Base-by-base conservation (phyloP, 1,140 invertebrate species). In the Eumeta japonica region DNA sequence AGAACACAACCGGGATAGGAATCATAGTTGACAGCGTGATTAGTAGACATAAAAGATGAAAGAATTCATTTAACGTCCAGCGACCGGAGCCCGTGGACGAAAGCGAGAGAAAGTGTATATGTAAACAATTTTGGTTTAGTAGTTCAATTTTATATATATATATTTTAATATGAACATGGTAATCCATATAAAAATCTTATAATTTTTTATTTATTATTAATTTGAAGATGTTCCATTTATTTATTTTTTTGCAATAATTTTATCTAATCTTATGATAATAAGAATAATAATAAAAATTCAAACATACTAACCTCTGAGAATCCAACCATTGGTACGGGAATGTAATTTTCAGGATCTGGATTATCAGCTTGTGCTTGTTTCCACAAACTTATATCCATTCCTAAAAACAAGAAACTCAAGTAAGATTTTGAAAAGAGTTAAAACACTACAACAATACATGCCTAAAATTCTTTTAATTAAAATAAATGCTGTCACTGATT, bases 281-380 rank as follows among this genome's bases (percentile, higher is more conserved):
- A 17, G 15, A 5, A 15, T 28, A 38, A 9, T 16, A 12, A 28
- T 9, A 35, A 41, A 33, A 13, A 10, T 36, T 27, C 28, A 19
- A 28, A 16, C 9, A 13, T 35, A 39, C 17, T 55, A 29, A 81
- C 59, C 54, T 81, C 79, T 28, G 66, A 67, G 53, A 97, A 96
- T 1, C 95, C 94, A 45, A 97, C 84, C 66, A 97, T 89, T 2
- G 94, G 91, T 2, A 94, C 88, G 0, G 94, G 94, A 52, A 97
- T 88, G 37, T 94, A 90, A 48, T 87, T 84, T 17, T 84, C 82
- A 5, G 90, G 82, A 74, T 97, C 88, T 0, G 94, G 94, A 76
- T 97, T 98, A 55, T 97, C 92, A 15, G 87, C 62, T 58, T 94
- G 92, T 0, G 94, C 94, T 66, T 96, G 92, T 55, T 88, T 85